A percentile compares a stretch with the other conserved stretches of the same genome.
Conservation (phyloP, 2,797 vertebrate species). For the Pagetopsis macropterus region DNA sequence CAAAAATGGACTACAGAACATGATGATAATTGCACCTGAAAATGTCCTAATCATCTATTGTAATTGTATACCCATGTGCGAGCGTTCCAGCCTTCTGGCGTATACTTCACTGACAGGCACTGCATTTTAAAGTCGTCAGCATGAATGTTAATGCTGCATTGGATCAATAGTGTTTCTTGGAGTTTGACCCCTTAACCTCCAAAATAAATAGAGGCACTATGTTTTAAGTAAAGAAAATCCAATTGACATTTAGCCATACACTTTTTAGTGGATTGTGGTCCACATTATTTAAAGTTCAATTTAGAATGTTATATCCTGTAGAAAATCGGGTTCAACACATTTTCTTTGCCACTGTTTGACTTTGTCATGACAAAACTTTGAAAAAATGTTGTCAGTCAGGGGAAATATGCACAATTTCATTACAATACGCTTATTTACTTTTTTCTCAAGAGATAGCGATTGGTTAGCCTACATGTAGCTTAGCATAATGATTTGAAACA, state of each 20-base stretch:
- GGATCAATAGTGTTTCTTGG: conserved; percentile 61
- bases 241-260: conserved; percentile 35
- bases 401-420: neutral
- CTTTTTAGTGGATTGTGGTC: conserved; percentile 10
- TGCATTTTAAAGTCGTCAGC: conserved; percentile 55
- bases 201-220: conserved; percentile 14
- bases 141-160: conserved; percentile 57
- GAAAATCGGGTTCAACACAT: neutral
- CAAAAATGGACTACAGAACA: neutral
- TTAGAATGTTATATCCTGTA: neutral
- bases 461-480: neutral
- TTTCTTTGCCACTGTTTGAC: neutral
- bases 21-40: conserved; percentile 13
- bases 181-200: conserved; percentile 54
- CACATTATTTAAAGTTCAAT: conserved; percentile 24
- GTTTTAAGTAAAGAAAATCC: conserved; percentile 35
- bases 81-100: conserved; percentile 26
- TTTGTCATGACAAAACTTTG: neutral
- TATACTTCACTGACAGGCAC: conserved; percentile 46
- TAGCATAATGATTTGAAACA: neutral
- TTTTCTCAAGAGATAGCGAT: neutral
- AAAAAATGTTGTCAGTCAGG: neutral
- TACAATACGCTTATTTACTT: neutral
- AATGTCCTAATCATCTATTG: conserved; percentile 24
- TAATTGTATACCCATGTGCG: conserved; percentile 29